phyloP scores from a whole-genome alignment of 2,888 invertebrate genomes.

The Ganaspis brasiliensis region DNA sequence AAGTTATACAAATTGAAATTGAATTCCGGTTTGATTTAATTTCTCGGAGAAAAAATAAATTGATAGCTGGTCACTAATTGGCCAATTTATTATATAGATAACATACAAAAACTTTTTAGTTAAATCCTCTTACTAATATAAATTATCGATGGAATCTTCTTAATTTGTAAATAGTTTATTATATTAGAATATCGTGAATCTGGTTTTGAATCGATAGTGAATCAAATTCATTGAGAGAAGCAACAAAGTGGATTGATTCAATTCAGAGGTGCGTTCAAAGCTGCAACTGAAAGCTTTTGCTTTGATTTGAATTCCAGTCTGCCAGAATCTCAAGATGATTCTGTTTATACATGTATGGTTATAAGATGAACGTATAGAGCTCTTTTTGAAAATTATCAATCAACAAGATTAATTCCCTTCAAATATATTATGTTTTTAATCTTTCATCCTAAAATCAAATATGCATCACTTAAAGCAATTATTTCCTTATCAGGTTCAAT shows the following conservation, averaged over 20 bases:
- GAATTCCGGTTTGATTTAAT: neutral
- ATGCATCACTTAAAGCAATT: slow-evolving; percentile 13
- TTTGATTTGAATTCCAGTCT: slow-evolving; percentile 41
- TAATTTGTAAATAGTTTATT: neutral
- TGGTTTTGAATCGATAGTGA: slow-evolving; percentile 49
- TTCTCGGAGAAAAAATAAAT: neutral
- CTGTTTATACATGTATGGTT: neutral
- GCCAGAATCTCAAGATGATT: slow-evolving; percentile 6
- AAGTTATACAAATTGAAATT: neutral
- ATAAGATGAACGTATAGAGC: neutral
- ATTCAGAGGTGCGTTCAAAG: slow-evolving; percentile 14
- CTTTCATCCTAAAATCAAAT: no score
- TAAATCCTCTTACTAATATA: neutral
- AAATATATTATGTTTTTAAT: no score
- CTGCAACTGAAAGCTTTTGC: slow-evolving; percentile 30
- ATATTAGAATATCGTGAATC: neutral
- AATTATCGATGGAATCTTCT: neutral
- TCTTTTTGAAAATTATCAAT: no score
- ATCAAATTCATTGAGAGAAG: slow-evolving; percentile 53
- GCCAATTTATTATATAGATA: neutral
- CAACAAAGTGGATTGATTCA: slow-evolving; percentile 59
- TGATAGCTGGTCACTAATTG: neutral
- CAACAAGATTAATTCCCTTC: no score
- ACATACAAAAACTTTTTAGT: neutral
- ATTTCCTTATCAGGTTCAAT: slow-evolving; percentile 57